phyloP scores from a whole-genome alignment of 2,113 vertebrate species.

The Cranoglanis bouderius region DNA sequence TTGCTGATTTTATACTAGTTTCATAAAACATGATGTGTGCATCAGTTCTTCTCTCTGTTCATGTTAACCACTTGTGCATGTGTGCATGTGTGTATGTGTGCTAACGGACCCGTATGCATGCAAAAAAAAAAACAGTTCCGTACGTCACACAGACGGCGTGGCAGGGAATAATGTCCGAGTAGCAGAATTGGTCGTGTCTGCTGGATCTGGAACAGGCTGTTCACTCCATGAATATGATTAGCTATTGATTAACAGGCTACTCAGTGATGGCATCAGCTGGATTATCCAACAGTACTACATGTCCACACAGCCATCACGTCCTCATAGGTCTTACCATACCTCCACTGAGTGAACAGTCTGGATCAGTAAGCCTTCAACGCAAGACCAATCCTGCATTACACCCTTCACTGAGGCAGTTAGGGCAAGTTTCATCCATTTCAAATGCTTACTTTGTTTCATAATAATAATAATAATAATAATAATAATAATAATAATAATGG shows the following conservation, averaged over 20 bases:
- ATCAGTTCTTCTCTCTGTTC: background rate
- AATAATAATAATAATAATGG: background rate
- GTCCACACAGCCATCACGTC: slow-evolving; percentile 18
- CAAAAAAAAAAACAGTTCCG: background rate
- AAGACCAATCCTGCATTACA: background rate
- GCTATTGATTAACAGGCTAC: slow-evolving; percentile 19
- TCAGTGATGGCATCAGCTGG: slow-evolving; percentile 18
- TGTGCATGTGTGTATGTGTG: background rate
- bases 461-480: background rate
- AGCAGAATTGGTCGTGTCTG: background rate
- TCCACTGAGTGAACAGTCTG: slow-evolving; percentile 12
- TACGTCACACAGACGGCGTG: background rate
- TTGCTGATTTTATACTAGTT: no score
- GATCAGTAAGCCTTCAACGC: slow-evolving; percentile 16
- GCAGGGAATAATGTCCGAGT: background rate
- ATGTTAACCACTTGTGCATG: background rate
- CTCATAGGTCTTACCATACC: slow-evolving; percentile 21
- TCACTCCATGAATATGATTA: slow-evolving; percentile 15
- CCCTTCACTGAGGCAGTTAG: background rate
- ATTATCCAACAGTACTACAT: background rate
- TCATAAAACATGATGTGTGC: no score
- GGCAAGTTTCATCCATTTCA: background rate
- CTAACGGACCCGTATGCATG: background rate
- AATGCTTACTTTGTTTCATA: background rate
- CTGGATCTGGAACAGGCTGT: background rate